Base-by-base conservation (phyloP, 1,140 invertebrate genomes). In the Cyclina sinensis region DNA sequence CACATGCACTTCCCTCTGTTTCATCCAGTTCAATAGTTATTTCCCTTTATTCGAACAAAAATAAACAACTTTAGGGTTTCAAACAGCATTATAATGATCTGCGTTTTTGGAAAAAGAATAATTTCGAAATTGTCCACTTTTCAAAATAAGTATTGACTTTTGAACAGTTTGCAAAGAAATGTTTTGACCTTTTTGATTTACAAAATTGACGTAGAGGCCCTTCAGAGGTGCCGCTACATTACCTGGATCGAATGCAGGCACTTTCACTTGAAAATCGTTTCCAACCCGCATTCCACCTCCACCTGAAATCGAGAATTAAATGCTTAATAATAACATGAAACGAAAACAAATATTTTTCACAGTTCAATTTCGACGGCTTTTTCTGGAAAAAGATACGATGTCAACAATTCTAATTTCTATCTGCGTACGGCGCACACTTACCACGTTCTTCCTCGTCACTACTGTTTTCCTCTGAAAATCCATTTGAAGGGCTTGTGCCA, bases 221-320 rank as follows among this genome's bases (percentile, higher is more conserved):
- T 35, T 48, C 76, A 54, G 82, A 65, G 43, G 27, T 82, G 54
- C 37, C 16, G 30, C 0, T 59, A 18, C 86, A 91, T 93, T 96
- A 97, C 97, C 97, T 95, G 95, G 94, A 51, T 96, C 93, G 79
- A 97, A 96, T 91, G 98, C 97, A 79, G 98, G 98, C 93, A 99
- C 98, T 86, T 97, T 97, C 24, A 98, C 98, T 96, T 99, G 99
- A 95, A 98, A 99, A 95, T 99, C 98, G 92, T 97, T 96, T 43
- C 98, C 99, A 92, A 99, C 98, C 92, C 98, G 97, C 94, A 99
- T 99, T 96, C 99, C 99, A 96, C 98, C 98, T 91, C 98, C 98
- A 91, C 97, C 97, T 97, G 97, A 92, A 90, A 90, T 70, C 14
- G 84, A 93, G 59, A 57, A n/a, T n/a, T 57, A 57, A 65, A 9